Evolutionary conservation across 1,140 invertebrate species (phyloP).

Genomic region (Drosophila tani): DNA sequence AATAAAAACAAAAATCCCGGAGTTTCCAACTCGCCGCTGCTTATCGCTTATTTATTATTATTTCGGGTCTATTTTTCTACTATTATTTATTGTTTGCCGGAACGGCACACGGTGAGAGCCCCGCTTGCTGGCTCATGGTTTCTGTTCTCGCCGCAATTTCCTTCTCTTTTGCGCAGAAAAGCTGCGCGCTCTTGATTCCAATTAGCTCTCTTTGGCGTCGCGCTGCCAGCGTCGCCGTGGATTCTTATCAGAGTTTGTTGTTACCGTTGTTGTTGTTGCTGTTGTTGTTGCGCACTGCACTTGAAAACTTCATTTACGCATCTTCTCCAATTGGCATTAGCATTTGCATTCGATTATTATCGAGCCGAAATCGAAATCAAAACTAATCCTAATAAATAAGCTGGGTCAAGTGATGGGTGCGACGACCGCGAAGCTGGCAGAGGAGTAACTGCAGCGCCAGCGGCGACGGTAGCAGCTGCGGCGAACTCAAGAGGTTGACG

Average conservation of each 20-base stretch:
- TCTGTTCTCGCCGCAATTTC: constrained; percentile 10
- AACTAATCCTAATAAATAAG: constrained; percentile 22
- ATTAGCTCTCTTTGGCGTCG: constrained; percentile 33
- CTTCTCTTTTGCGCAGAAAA: constrained; percentile 65
- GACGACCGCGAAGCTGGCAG: constrained; percentile 32
- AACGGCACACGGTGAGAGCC: not conserved
- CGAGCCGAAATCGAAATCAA: not conserved
- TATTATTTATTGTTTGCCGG: constrained; percentile 20
- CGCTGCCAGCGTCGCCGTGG: constrained; percentile 14
- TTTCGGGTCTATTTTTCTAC: constrained; percentile 3
- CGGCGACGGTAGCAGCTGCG: constrained; percentile 2
- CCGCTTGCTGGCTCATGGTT: not conserved
- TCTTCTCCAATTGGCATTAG: not conserved
- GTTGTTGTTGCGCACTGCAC: constrained; percentile 72
- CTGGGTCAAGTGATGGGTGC: constrained; percentile 59
- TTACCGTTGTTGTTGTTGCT: constrained; percentile 18
- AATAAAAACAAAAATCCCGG: constrained; percentile 1
- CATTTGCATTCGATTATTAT: not conserved
- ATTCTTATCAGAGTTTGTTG: constrained; percentile 34
- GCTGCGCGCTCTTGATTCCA: constrained; percentile 60
- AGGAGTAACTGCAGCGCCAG: constrained; percentile 25
- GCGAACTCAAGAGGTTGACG: constrained; percentile 28
- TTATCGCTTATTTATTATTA: constrained; percentile 19
- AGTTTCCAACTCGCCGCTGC: not conserved
- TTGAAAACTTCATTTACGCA: constrained; percentile 76